Evolutionary conservation across 2,888 invertebrate genomes (phyloP).

Genomic region (Cremastinae sp.): DNA sequence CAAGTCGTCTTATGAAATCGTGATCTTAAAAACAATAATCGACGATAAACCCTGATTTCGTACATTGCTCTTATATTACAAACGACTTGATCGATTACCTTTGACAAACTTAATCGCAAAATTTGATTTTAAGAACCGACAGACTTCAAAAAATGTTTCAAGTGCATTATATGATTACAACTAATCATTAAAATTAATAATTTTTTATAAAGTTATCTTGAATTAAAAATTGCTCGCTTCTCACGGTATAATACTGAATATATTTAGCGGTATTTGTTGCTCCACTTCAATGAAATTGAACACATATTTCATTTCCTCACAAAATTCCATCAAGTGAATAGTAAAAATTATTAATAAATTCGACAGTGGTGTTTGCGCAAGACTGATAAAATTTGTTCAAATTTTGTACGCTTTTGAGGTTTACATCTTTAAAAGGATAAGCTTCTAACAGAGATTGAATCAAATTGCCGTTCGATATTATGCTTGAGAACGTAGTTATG

Average conservation of each 20-base stretch:
- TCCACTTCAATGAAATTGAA: slow-evolving; percentile 45
- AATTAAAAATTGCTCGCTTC: slow-evolving; percentile 47
- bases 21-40: slow-evolving; percentile 11
- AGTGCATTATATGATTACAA: slow-evolving; percentile 11
- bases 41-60: slow-evolving; percentile 43
- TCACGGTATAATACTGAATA: slow-evolving; percentile 55
- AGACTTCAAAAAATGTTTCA: background rate
- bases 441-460: too few relatives aligned
- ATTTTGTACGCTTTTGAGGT: too few relatives aligned
- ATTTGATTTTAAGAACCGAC: slow-evolving; percentile 25
- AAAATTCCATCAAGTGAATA: slow-evolving; percentile 7
- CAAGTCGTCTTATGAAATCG: slow-evolving; percentile 5
- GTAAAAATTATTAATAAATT: background rate
- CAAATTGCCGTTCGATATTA: too few relatives aligned
- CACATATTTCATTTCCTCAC: slow-evolving; percentile 26
- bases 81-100: slow-evolving; percentile 36
- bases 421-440: too few relatives aligned
- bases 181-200: slow-evolving; percentile 35
- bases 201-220: slow-evolving; percentile 35
- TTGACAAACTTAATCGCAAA: slow-evolving; percentile 14
- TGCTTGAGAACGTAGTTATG: too few relatives aligned
- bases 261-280: slow-evolving; percentile 41
- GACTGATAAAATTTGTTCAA: too few relatives aligned
- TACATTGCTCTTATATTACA: too few relatives aligned
- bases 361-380: too few relatives aligned